Evolutionary conservation across 2,888 invertebrate species (phyloP).

Genomic region (Lasioglossum vierecki): DNA sequence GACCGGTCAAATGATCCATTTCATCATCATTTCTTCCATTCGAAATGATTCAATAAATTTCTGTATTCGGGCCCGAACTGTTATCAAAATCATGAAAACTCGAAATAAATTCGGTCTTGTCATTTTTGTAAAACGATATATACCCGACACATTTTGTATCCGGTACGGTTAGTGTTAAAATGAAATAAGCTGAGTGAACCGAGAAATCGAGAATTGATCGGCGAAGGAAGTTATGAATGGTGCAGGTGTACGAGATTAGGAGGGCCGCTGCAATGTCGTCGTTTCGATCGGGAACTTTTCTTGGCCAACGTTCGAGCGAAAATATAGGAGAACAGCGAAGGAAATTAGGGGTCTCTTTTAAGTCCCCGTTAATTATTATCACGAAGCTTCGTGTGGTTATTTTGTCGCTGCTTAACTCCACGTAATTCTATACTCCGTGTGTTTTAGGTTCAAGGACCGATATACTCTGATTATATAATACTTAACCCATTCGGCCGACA

Average conservation of each 20-base stretch:
- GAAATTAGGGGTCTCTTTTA: slow-evolving; percentile 21
- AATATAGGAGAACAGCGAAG: slow-evolving; percentile 1
- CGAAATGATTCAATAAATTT: too few species aligned
- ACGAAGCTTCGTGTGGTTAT: not conserved
- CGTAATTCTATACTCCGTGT: not conserved
- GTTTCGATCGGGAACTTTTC: not conserved
- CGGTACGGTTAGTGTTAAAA: too few species aligned
- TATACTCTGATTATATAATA: not conserved
- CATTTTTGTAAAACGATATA: too few species aligned
- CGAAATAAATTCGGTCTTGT: too few species aligned
- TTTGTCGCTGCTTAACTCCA: not conserved
- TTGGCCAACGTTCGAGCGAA: not conserved
- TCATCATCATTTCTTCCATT: too few species aligned
- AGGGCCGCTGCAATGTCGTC: slow-evolving; percentile 15
- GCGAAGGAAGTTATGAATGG: slow-evolving; percentile 60
- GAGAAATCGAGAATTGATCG: slow-evolving; percentile 65
- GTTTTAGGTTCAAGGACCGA: not conserved
- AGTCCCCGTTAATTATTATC: slow-evolving; percentile 35
- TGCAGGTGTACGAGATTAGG: slow-evolving; percentile 67
- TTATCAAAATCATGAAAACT: too few species aligned
- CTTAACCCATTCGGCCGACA: not conserved
- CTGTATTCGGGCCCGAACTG: too few species aligned
- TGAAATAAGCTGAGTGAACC: too few species aligned
- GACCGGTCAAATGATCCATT: too few species aligned
- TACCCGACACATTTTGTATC: too few species aligned